Conservation (phyloP, 2,113 vertebrate genomes). For the Semnornis frantzii region DNA sequence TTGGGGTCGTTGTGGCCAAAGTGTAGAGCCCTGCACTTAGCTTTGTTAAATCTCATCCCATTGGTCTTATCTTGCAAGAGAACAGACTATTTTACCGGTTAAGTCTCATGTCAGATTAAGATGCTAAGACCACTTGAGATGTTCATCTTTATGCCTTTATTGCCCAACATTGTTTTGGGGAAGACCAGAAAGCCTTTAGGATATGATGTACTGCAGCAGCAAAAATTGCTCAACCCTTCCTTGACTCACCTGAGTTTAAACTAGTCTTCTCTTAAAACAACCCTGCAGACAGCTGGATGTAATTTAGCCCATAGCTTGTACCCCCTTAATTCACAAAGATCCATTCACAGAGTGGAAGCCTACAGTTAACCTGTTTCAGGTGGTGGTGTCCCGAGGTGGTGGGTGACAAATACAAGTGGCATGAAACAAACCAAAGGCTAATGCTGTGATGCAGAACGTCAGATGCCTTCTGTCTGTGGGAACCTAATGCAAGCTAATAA, state of each 20-base stretch:
- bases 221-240: background rate
- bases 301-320: background rate
- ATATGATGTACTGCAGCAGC: background rate
- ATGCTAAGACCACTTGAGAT: fast-evolving
- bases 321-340: background rate
- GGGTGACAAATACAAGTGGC: background rate
- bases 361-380: background rate
- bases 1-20: too few species aligned
- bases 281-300: background rate
- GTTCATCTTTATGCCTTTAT: fast-evolving
- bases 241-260: background rate
- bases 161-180: background rate
- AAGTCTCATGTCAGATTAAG: background rate
- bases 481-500: constrained; percentile 30
- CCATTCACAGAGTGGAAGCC: background rate
- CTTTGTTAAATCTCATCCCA: too few species aligned
- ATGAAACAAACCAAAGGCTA: constrained; percentile 12
- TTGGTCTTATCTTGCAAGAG: background rate
- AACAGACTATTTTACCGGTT: background rate
- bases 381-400: background rate
- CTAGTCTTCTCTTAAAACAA: background rate
- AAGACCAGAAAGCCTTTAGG: background rate
- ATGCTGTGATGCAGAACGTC: background rate
- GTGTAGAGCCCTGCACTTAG: too few species aligned
- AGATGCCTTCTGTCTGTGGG: background rate